phyloP scores from a whole-genome alignment of 1,140 invertebrate species.

The Ditylenchus dipsaci region DNA sequence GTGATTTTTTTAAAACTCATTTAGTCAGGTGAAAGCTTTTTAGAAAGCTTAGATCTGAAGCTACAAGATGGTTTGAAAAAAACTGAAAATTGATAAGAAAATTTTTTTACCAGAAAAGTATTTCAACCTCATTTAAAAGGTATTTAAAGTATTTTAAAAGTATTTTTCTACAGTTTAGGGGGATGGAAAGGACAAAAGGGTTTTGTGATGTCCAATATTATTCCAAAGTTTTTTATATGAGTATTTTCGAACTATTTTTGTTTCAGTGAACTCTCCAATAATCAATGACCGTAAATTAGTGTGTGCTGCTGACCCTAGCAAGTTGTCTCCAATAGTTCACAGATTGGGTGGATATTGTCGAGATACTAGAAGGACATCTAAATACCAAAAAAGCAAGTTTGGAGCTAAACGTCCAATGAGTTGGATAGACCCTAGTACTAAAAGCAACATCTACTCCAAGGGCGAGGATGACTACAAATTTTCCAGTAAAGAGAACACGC shows the following conservation, averaged over 20 bases:
- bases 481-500: background rate
- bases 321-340: background rate
- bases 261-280: slow-evolving; percentile 25
- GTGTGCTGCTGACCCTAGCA: background rate
- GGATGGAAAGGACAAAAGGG: no score
- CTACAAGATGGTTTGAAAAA: no score
- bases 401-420: background rate
- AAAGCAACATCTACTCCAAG: background rate
- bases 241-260: background rate
- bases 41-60: no score
- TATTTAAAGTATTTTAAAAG: no score
- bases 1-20: no score
- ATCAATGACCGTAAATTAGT: slow-evolving; percentile 6
- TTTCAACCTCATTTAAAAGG: no score
- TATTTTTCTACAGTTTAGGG: no score
- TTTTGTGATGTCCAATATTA: no score
- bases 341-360: background rate
- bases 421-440: background rate
- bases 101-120: no score
- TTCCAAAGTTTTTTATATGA: no score
- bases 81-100: no score
- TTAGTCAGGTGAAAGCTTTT: no score
- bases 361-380: background rate
- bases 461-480: background rate
- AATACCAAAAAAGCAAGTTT: background rate